Conservation (phyloP, 53 echinoderm and acorn worm genomes). For the Luidia sarsii region DNA sequence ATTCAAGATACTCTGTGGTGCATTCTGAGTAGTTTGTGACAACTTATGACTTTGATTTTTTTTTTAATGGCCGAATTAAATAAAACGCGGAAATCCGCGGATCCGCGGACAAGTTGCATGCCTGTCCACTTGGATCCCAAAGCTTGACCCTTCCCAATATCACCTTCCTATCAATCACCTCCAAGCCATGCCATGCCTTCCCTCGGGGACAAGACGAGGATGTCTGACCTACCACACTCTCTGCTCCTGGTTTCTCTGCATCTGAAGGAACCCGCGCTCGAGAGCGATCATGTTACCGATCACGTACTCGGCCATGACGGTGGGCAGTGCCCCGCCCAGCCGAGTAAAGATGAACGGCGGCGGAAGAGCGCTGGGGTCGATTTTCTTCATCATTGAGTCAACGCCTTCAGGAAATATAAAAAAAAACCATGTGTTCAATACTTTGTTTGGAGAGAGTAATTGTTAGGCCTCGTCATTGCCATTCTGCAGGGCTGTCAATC, state of each 20-base stretch:
- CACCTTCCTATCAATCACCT: too few relatives aligned
- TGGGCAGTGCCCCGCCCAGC: slow-evolving; percentile 43
- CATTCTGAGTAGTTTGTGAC: too few relatives aligned
- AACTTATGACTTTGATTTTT: too few relatives aligned
- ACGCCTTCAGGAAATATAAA: slow-evolving; percentile 40
- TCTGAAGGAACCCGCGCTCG: slow-evolving; percentile 47
- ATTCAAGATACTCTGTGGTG: too few relatives aligned
- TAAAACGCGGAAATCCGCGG: too few relatives aligned
- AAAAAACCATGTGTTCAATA: background rate
- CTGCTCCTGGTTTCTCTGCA: slow-evolving; percentile 34
- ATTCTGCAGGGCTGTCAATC: too few relatives aligned
- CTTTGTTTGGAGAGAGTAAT: background rate
- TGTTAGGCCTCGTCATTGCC: background rate
- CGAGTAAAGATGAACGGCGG: slow-evolving; percentile 59
- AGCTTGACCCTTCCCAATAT: too few relatives aligned
- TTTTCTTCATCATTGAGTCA: slow-evolving; percentile 31
- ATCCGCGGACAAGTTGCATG: too few relatives aligned
- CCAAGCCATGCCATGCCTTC: too few relatives aligned
- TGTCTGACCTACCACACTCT: slow-evolving; percentile 69
- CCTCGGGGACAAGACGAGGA: too few relatives aligned
- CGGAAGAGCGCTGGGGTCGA: slow-evolving; percentile 32
- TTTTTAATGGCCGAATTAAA: too few relatives aligned
- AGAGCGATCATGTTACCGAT: slow-evolving; percentile 62
- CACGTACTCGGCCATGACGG: slow-evolving; percentile 71
- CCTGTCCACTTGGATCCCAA: too few relatives aligned